Conservation (phyloP, 35 echinoderm and acorn worm genomes). For the Strongylocentrotus purpuratus region DNA sequence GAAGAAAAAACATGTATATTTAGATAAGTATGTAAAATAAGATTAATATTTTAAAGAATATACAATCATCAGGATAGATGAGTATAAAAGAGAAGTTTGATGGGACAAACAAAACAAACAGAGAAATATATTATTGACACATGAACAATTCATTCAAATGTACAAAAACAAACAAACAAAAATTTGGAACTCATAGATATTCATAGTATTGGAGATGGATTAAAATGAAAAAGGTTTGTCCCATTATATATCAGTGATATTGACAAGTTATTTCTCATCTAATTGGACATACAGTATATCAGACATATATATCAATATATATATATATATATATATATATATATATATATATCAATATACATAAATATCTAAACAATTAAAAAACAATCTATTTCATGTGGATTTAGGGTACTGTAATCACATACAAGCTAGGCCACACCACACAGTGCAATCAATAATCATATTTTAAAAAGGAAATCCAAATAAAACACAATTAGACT, state of each 20-base stretch:
- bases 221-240: background rate
- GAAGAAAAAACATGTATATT: background rate
- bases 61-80: background rate
- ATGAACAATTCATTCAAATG: background rate
- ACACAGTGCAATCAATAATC: background rate
- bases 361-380: too few relatives aligned
- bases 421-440: too few relatives aligned
- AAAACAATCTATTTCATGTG: too few relatives aligned
- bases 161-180: background rate
- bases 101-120: background rate
- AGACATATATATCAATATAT: too few relatives aligned
- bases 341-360: too few relatives aligned
- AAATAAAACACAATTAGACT: too few relatives aligned
- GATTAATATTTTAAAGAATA: background rate
- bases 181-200: background rate
- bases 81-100: background rate
- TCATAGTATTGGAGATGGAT: background rate
- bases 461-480: background rate
- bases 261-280: too few relatives aligned
- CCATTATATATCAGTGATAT: background rate
- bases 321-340: too few relatives aligned
- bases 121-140: too few relatives aligned
- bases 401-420: too few relatives aligned
- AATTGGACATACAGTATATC: too few relatives aligned
- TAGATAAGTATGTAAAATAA: background rate